phyloP scores from a whole-genome alignment of 2,888 invertebrate species.

The Drosophila lutescens region DNA sequence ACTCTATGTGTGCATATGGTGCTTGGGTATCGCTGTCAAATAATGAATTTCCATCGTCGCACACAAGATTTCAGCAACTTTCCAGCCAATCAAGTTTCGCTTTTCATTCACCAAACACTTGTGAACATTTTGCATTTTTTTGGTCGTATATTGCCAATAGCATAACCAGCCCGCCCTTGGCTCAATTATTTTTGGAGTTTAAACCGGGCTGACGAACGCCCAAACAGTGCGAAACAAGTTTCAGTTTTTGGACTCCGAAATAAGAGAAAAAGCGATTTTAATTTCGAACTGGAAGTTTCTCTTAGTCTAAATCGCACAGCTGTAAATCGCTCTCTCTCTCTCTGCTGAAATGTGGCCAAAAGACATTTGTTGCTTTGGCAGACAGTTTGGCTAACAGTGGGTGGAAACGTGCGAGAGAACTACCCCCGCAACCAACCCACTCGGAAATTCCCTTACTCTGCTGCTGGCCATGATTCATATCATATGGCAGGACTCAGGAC shows the following conservation, averaged over 20 bases:
- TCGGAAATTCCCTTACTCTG: constrained; percentile 43
- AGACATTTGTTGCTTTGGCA: constrained; percentile 68
- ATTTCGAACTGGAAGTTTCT: constrained; percentile 42
- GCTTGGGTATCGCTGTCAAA: constrained; percentile 48
- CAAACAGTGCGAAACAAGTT: constrained; percentile 56
- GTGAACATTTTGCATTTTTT: constrained; percentile 45
- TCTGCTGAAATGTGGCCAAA: constrained; percentile 26
- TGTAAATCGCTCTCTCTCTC: constrained; percentile 13
- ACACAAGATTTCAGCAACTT: constrained; percentile 35
- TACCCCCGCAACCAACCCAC: constrained; percentile 7
- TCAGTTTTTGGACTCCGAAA: constrained; percentile 37
- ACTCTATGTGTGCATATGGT: constrained; percentile 20
- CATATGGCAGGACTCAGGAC: constrained; percentile 8
- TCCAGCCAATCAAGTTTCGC: constrained; percentile 31
- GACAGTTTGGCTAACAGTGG: constrained; percentile 30
- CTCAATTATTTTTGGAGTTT: constrained; percentile 56
- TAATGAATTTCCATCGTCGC: constrained; percentile 33
- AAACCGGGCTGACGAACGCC: constrained; percentile 50
- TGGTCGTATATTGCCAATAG: constrained; percentile 54
- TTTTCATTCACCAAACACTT: constrained; percentile 54
- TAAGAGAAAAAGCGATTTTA: constrained; percentile 33
- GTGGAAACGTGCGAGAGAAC: constrained; percentile 6
- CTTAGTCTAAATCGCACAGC: constrained; percentile 12
- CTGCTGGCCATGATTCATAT: constrained; percentile 19
- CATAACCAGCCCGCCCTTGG: constrained; percentile 75